Evolutionary conservation across 2,888 invertebrate genomes (phyloP).

Genomic region (Shargacucullia verbasci): DNA sequence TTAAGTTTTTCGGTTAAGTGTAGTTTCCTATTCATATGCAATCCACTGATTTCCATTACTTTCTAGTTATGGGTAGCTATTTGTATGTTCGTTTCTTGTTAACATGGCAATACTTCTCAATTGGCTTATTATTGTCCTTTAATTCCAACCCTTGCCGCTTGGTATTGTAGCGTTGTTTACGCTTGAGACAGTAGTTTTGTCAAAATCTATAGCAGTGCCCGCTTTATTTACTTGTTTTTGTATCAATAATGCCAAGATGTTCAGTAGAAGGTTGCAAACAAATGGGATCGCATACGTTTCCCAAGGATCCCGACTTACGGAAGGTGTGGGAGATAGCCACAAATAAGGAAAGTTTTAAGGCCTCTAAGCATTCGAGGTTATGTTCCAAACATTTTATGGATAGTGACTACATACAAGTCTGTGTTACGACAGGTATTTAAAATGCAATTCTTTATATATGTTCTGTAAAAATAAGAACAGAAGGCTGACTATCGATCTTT

Average conservation of each 20-base stretch:
- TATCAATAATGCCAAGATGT: conserved; percentile 39
- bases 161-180: conserved; percentile 39
- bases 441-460: no score
- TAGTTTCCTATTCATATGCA: no score
- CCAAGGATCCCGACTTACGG: conserved; percentile 34
- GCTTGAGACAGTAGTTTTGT: conserved; percentile 35
- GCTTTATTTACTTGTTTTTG: conserved; percentile 3
- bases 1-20: no score
- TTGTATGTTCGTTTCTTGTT: no score
- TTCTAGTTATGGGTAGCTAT: no score
- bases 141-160: conserved; percentile 25
- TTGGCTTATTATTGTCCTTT: no score
- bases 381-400: conserved; percentile 43
- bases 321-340: conserved; percentile 38
- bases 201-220: conserved; percentile 9
- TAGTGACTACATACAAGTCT: conserved; percentile 29
- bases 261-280: conserved; percentile 39
- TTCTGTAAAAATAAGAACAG: no score
- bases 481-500: no score
- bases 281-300: conserved; percentile 46
- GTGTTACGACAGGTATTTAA: conserved; percentile 30
- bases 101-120: no score
- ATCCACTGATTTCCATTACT: no score
- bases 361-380: conserved; percentile 46
- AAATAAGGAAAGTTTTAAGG: conserved; percentile 37